Conservation (phyloP, 2,797 vertebrate genomes). For the Danionella dracula region DNA sequence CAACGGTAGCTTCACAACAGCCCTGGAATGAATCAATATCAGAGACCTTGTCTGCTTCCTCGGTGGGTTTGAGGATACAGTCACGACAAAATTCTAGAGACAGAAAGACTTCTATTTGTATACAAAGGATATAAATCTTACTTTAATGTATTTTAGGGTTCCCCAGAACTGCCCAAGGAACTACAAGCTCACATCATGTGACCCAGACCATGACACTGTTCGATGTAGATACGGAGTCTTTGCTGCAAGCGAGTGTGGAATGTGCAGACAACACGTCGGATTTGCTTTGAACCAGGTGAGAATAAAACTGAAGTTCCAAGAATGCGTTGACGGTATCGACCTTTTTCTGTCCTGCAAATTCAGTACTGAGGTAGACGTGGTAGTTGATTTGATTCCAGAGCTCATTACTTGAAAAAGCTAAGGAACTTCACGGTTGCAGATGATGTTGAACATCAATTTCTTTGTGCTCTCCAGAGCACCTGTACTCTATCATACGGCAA, state of each 20-base stretch:
- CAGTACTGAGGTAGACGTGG: not conserved
- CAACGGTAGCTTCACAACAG: too few relatives aligned
- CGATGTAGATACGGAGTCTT: slow-evolving; percentile 7
- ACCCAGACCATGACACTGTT: slow-evolving; percentile 5
- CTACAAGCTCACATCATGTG: slow-evolving; percentile 18
- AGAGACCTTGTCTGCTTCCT: too few relatives aligned
- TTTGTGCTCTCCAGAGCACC: slow-evolving; percentile 33
- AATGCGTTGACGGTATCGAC: too few relatives aligned
- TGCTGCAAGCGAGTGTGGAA: not conserved
- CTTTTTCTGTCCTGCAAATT: too few relatives aligned
- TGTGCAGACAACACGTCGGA: not conserved
- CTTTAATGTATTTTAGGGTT: not conserved
- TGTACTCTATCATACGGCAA: slow-evolving; percentile 28
- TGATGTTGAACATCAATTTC: too few relatives aligned
- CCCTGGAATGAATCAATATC: too few relatives aligned
- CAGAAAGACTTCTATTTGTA: too few relatives aligned
- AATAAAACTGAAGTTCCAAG: too few relatives aligned
- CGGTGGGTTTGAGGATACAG: too few relatives aligned
- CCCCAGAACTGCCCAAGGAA: slow-evolving; percentile 20
- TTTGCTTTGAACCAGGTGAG: slow-evolving; percentile 45
- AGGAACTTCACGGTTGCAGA: not conserved
- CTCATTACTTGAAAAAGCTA: not conserved
- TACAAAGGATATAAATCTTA: not conserved
- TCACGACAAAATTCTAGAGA: too few relatives aligned
- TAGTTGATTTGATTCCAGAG: not conserved